Percentiles rank a stretch among this genome's conserved stretches.
phyloP scores from a whole-genome alignment of 2,888 invertebrate genomes.

The Cataglyphis livida region DNA sequence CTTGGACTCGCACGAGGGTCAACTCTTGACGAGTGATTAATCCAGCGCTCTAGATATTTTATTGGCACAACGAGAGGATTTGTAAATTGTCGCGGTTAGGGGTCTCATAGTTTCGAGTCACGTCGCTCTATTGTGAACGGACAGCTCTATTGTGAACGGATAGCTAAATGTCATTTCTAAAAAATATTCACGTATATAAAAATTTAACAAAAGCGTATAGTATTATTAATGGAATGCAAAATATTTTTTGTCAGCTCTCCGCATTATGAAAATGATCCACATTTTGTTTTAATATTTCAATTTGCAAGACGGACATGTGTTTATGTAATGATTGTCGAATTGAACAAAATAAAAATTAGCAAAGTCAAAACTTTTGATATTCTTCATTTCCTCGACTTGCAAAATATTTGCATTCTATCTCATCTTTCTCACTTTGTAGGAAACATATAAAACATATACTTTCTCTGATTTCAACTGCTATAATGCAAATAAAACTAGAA shows the following conservation, averaged over 20 bases:
- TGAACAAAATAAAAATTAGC: neutral
- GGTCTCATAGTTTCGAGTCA: neutral
- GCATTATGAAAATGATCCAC: neutral
- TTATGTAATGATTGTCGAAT: neutral
- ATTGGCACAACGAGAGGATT: neutral
- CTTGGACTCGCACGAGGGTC: neutral
- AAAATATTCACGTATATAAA: no score
- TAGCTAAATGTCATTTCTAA: no score
- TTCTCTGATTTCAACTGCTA: conserved; percentile 5
- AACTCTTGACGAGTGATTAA: neutral
- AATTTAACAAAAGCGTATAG: no score
- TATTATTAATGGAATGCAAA: neutral
- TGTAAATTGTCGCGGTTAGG: neutral
- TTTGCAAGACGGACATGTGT: neutral
- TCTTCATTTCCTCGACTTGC: neutral
- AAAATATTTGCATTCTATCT: conserved; percentile 15
- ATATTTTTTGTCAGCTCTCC: neutral
- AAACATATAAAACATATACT: neutral
- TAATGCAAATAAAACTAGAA: neutral
- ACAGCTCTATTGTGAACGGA: neutral
- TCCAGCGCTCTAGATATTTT: neutral
- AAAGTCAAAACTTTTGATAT: neutral
- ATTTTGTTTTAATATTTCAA: neutral
- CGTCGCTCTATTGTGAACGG: neutral
- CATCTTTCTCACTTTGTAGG: neutral